Percentiles rank a stretch among this genome's conserved stretches.
These are phyloP conservation scores for Serrognathus titanus DNA, from an alignment of 2,888 invertebrate genomes.

Conservation along the genomic window DNA sequence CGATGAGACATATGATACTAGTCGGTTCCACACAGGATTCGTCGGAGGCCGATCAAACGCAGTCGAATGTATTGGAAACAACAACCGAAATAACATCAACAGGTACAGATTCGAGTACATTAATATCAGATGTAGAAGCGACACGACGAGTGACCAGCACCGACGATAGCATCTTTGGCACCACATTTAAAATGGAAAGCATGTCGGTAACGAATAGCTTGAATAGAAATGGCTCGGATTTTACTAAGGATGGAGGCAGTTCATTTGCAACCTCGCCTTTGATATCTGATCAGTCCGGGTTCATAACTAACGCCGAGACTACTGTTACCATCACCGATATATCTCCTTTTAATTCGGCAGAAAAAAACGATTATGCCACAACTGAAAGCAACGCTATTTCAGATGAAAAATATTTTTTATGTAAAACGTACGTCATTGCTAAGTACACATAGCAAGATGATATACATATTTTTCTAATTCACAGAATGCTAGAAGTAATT, in stretches of 20 bases:
- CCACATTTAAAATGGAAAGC: slow-evolving; percentile 24
- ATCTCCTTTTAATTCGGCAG: not conserved
- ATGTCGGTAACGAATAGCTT: slow-evolving; percentile 13
- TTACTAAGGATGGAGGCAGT: slow-evolving; percentile 16
- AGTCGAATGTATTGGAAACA: slow-evolving; percentile 10
- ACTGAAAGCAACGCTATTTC: too few relatives aligned
- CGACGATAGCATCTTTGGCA: slow-evolving; percentile 12
- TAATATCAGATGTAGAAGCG: slow-evolving; percentile 9
- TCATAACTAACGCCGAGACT: slow-evolving; percentile 22
- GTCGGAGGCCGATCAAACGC: not conserved
- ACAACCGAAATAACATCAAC: slow-evolving; percentile 11
- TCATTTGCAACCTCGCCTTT: slow-evolving; percentile 22
- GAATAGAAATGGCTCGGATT: slow-evolving; percentile 19
- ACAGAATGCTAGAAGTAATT: slow-evolving; percentile 65
- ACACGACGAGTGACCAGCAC: slow-evolving; percentile 2
- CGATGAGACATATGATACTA: slow-evolving; percentile 28
- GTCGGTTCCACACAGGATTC: not conserved
- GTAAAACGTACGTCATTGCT: too few relatives aligned
- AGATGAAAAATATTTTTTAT: too few relatives aligned
- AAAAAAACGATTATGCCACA: too few relatives aligned
- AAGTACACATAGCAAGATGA: not conserved
- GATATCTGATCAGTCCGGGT: slow-evolving; percentile 24
- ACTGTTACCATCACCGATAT: not conserved
- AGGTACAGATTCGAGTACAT: slow-evolving; percentile 10
- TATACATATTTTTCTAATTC: slow-evolving; percentile 26